Evolutionary conservation across 1,140 invertebrate genomes (phyloP).

Genomic region (Drosophila sp.): DNA sequence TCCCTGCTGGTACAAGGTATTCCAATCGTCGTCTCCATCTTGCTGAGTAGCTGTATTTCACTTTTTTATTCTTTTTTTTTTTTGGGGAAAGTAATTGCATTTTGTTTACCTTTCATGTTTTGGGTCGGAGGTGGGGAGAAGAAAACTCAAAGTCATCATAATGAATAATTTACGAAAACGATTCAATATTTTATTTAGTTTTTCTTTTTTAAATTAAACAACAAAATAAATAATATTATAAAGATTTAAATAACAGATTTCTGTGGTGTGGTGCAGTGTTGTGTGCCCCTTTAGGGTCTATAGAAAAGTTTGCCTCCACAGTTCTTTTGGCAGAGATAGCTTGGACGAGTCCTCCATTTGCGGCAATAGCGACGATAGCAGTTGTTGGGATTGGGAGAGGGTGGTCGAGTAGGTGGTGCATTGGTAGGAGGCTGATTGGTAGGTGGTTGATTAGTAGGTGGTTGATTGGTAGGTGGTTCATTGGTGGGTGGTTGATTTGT

Average conservation of each 20-base stretch:
- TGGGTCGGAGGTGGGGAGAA: not conserved
- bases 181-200: slow-evolving; percentile 22
- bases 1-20: not conserved
- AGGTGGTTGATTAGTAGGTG: slow-evolving; percentile 34
- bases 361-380: slow-evolving; percentile 71
- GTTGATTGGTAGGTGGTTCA: not conserved
- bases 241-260: slow-evolving; percentile 39
- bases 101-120: slow-evolving; percentile 37
- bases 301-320: slow-evolving; percentile 56
- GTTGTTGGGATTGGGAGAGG: slow-evolving; percentile 56
- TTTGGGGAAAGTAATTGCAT: slow-evolving; percentile 56
- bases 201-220: slow-evolving; percentile 57
- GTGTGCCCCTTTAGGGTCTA: slow-evolving; percentile 44
- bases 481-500: slow-evolving; percentile 16
- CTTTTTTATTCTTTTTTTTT: slow-evolving; percentile 35
- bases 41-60: not conserved
- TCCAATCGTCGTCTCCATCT: not conserved
- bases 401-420: slow-evolving; percentile 39
- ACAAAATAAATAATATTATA: slow-evolving; percentile 64
- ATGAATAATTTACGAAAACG: slow-evolving; percentile 9
- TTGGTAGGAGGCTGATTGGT: not conserved
- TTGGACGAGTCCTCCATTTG: slow-evolving; percentile 64
- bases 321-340: slow-evolving; percentile 65
- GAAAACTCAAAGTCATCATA: not conserved
- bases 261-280: not conserved